A percentile compares a stretch with the other conserved stretches of the same genome.
Evolutionary conservation across 2,888 invertebrate genomes (phyloP).

Genomic region (Apocheima hispidaria): DNA sequence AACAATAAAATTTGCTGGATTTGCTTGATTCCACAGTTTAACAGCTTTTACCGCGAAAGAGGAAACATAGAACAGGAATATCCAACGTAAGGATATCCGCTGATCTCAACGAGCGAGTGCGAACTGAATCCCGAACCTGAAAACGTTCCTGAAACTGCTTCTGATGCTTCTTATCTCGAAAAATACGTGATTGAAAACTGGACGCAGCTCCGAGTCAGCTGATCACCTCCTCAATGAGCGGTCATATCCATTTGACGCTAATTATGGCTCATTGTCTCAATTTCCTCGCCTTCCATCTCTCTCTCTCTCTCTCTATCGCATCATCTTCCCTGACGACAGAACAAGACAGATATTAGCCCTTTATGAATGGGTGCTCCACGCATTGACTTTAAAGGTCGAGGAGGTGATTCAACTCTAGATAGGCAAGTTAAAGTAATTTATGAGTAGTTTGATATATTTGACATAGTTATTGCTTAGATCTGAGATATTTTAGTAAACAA

Average conservation of each 20-base stretch:
- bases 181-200: no score
- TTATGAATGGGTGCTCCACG: constrained; percentile 72
- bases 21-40: no score
- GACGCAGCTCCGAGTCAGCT: constrained; percentile 7
- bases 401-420: constrained; percentile 72
- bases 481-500: constrained; percentile 22
- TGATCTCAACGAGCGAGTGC: no score
- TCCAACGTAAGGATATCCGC: no score
- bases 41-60: no score
- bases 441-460: constrained; percentile 24
- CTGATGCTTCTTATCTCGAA: no score
- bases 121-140: no score
- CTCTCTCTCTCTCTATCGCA: constrained; percentile 50
- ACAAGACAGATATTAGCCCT: constrained; percentile 49
- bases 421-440: constrained; percentile 49
- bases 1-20: no score
- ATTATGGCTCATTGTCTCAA: constrained; percentile 66
- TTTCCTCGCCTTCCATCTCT: constrained; percentile 43
- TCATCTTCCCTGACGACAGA: constrained; percentile 36
- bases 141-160: no score
- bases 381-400: constrained; percentile 76
- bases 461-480: constrained; percentile 26
- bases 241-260: constrained; percentile 43
- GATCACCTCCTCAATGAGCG: constrained; percentile 19
- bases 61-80: no score